A percentile compares a stretch with the other conserved stretches of the same genome.
Evolutionary conservation across 1,140 invertebrate genomes (phyloP).

Genomic region (Uloborus diversus): DNA sequence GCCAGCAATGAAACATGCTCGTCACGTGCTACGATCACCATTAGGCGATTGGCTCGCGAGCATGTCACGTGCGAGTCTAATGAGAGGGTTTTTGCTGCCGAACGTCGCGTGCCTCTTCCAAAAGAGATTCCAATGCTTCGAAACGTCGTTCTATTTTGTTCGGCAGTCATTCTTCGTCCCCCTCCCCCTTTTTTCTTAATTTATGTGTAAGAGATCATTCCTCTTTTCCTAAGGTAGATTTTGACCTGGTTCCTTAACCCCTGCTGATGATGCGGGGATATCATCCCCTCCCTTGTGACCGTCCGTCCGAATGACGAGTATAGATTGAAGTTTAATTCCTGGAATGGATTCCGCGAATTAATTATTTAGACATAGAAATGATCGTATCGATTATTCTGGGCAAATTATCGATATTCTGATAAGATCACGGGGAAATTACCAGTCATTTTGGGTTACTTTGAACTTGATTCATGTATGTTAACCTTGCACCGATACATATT

Average conservation of each 20-base stretch:
- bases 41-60: conserved; percentile 51
- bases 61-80: conserved; percentile 43
- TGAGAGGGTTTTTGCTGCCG: conserved; percentile 29
- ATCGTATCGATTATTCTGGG: not conserved
- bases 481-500: no score
- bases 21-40: conserved; percentile 45
- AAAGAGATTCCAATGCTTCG: not conserved
- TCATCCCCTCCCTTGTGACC: no score
- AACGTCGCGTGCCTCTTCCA: conserved; percentile 18
- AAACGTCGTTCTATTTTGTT: not conserved
- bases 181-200: not conserved
- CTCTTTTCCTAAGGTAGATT: not conserved
- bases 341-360: no score
- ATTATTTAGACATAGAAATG: not conserved
- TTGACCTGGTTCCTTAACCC: conserved; percentile 38
- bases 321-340: no score
- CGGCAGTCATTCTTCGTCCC: not conserved
- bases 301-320: no score
- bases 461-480: no score
- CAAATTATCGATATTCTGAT: not conserved
- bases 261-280: not conserved
- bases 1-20: not conserved
- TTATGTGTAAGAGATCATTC: conserved; percentile 1
- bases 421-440: no score
- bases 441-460: no score